Conservation (phyloP, 2,113 vertebrate species). For the Forbesichthys agassizii region DNA sequence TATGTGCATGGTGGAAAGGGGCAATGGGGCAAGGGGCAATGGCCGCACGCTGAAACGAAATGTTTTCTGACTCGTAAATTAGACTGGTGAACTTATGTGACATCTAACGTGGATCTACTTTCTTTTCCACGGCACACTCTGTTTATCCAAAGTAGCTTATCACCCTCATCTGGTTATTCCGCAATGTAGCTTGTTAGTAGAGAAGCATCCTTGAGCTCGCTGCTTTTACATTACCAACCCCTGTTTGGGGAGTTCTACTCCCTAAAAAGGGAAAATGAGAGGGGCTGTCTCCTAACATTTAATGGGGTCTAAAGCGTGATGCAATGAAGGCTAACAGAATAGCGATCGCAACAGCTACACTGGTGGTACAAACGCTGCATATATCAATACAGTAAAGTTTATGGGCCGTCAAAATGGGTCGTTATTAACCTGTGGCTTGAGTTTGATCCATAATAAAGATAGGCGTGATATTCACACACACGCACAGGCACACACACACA, state of each 20-base stretch:
- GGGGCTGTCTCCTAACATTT: conserved; percentile 47
- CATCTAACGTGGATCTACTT: conserved; percentile 28
- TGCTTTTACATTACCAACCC: conserved; percentile 54
- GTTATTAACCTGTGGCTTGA: neutral
- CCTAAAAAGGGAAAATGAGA: conserved; percentile 19
- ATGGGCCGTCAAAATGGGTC: conserved; percentile 5
- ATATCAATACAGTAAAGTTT: neutral
- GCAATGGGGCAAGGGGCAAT: conserved; percentile 57
- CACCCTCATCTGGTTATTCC: conserved; percentile 36
- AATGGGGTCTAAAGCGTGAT: conserved; percentile 44
- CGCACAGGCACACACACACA: neutral
- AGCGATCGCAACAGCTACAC: conserved; percentile 15
- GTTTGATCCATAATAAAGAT: conserved; percentile 21
- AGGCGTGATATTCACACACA: neutral
- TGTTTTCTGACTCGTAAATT: conserved; percentile 13
- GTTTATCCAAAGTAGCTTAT: conserved; percentile 41
- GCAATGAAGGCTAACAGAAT: conserved; percentile 32
- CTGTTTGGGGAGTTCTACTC: conserved; percentile 60
- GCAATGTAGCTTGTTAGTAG: conserved; percentile 28
- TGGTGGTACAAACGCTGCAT: neutral
- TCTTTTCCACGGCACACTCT: conserved; percentile 24
- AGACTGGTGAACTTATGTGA: conserved; percentile 8
- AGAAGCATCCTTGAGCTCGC: conserved; percentile 47
- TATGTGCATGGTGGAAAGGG: conserved; percentile 34
- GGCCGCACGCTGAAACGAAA: conserved; percentile 48